Percentiles rank a stretch among this genome's conserved stretches.
Conservation (phyloP, 2,888 invertebrate genomes). For the Anarsia innoxiella region DNA sequence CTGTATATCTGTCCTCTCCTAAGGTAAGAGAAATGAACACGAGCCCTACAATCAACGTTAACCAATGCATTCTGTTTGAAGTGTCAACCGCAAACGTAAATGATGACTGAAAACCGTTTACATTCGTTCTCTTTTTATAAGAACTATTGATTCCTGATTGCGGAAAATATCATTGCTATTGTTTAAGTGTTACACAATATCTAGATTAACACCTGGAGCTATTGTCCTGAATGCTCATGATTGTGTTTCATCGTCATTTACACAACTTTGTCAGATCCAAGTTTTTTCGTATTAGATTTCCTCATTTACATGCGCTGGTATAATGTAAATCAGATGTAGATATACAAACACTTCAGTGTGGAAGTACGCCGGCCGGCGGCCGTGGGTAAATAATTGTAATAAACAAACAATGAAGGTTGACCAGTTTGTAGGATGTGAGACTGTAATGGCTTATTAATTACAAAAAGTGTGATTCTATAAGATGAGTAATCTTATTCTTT, state of each 20-base stretch:
- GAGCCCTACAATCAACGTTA: slow-evolving; percentile 22
- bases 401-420: too few relatives aligned
- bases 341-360: too few relatives aligned
- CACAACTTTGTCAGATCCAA: background rate
- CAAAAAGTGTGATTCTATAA: too few relatives aligned
- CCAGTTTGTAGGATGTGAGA: too few relatives aligned
- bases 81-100: background rate
- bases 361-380: too few relatives aligned
- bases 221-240: slow-evolving; percentile 8
- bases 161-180: slow-evolving; percentile 20
- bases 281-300: slow-evolving; percentile 1
- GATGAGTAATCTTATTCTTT: too few relatives aligned
- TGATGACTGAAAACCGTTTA: slow-evolving; percentile 6
- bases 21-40: slow-evolving; percentile 18
- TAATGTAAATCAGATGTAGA: background rate
- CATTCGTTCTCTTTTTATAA: slow-evolving; percentile 9
- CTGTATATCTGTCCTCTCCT: slow-evolving; percentile 72
- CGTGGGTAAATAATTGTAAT: too few relatives aligned
- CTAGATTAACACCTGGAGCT: slow-evolving; percentile 3
- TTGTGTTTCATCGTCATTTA: slow-evolving; percentile 4
- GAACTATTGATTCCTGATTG: slow-evolving; percentile 12
- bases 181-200: slow-evolving; percentile 5
- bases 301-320: slow-evolving; percentile 8
- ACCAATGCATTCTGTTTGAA: slow-evolving; percentile 38
- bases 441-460: too few relatives aligned